These are phyloP conservation scores for Psophia crepitans DNA, from an alignment of 2,113 vertebrate species.

Conservation along the genomic window DNA sequence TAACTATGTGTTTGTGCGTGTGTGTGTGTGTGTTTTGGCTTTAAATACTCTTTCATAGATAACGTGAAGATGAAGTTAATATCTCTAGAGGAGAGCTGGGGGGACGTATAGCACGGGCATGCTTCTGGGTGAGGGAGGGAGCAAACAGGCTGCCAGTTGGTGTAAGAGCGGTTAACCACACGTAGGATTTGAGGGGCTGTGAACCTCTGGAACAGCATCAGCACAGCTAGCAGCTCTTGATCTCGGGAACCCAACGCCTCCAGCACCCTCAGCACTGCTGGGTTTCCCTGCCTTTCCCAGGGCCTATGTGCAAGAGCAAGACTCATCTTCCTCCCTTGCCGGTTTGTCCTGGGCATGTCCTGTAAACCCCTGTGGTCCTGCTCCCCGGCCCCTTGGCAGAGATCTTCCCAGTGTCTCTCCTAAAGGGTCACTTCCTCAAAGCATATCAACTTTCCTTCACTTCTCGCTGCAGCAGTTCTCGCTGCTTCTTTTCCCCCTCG, in stretches of 20 bases:
- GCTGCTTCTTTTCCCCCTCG: not conserved
- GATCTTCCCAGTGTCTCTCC: not conserved
- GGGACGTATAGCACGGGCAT: not conserved
- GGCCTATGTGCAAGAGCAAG: not conserved
- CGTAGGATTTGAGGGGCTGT: not conserved
- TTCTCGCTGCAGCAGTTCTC: too few relatives aligned
- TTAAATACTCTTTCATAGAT: not conserved
- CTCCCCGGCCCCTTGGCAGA: not conserved
- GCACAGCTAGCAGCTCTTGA: not conserved
- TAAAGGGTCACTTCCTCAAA: not conserved
- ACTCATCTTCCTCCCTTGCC: not conserved
- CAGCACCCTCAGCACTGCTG: slow-evolving; percentile 35
- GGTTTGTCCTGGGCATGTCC: fast-evolving
- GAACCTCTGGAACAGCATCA: not conserved
- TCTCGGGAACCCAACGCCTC: slow-evolving; percentile 8
- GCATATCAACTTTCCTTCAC: not conserved
- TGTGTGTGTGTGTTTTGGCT: slow-evolving; percentile 2
- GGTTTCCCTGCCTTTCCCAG: not conserved
- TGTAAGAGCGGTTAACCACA: not conserved
- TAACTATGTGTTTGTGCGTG: not conserved
- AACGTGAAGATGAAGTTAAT: not conserved
- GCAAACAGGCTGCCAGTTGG: not conserved
- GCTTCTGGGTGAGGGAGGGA: not conserved
- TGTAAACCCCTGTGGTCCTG: not conserved
- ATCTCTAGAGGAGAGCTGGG: not conserved